Evolutionary conservation across 2,888 invertebrate genomes (phyloP).

Genomic region (Apamea crenata): DNA sequence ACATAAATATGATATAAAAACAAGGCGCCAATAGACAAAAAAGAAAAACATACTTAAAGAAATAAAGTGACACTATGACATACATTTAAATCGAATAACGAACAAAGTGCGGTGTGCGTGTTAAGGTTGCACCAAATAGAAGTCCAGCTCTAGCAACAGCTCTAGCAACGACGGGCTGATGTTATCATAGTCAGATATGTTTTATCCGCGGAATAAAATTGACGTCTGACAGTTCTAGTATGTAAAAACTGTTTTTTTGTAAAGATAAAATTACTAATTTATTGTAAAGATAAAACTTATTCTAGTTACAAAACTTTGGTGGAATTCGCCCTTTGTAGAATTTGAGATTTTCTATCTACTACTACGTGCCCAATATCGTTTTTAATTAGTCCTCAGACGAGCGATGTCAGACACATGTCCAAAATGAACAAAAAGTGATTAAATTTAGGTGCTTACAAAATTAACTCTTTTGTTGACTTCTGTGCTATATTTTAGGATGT

Average conservation of each 20-base stretch:
- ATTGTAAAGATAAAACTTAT: no score
- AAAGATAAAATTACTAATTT: no score
- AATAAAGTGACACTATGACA: neutral
- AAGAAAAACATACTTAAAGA: neutral
- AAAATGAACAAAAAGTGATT: constrained; percentile 1
- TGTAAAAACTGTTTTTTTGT: no score
- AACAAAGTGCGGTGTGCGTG: no score
- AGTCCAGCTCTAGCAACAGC: neutral
- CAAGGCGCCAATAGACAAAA: neutral
- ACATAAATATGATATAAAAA: no score
- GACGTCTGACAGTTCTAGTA: no score
- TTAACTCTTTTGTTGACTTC: neutral
- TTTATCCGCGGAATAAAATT: no score
- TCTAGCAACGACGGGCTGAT: no score
- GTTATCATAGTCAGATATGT: neutral
- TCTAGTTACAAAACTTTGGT: no score
- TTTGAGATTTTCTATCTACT: no score
- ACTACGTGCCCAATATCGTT: neutral
- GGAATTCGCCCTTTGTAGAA: no score
- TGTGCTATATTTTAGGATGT: neutral
- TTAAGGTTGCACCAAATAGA: neutral
- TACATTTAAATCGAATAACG: no score
- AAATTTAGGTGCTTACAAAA: neutral
- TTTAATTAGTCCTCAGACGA: neutral
- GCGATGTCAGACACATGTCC: neutral